phyloP scores from a whole-genome alignment of 2,888 invertebrate species.

The Archaeoteleia sp. region DNA sequence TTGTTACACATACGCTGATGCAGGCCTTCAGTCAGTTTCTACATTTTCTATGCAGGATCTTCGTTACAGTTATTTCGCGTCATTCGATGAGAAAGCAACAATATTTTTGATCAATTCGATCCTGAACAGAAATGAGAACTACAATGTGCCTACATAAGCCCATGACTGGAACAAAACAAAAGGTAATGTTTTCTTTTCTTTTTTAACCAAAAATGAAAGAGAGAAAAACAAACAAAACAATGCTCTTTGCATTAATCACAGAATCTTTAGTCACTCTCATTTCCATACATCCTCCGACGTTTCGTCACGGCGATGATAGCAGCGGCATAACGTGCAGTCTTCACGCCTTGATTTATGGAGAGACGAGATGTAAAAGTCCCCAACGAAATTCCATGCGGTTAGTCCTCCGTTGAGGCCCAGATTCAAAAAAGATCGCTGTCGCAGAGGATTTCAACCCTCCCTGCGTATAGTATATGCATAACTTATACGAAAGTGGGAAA shows the following conservation, averaged over 20 bases:
- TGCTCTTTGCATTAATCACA: slow-evolving; percentile 24
- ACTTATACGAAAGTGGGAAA: slow-evolving; percentile 16
- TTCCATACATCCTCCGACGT: slow-evolving; percentile 59
- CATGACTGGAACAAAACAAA: too few species aligned
- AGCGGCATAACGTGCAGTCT: slow-evolving; percentile 56
- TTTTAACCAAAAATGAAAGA: too few species aligned
- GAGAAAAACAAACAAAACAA: slow-evolving; percentile 12
- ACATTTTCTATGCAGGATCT: too few species aligned
- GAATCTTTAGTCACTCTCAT: slow-evolving; percentile 52
- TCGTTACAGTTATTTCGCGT: too few species aligned
- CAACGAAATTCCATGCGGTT: slow-evolving; percentile 68
- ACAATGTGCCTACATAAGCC: too few species aligned
- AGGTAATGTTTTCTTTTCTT: too few species aligned
- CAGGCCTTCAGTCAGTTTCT: slow-evolving; percentile 3
- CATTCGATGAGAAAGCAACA: too few species aligned
- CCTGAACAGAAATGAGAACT: too few species aligned
- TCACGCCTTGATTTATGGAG: slow-evolving; percentile 56
- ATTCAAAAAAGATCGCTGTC: slow-evolving; percentile 48
- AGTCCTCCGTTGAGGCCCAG: slow-evolving; percentile 60
- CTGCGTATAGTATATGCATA: slow-evolving; percentile 57
- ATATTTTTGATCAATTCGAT: too few species aligned
- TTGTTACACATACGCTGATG: slow-evolving; percentile 10
- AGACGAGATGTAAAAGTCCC: slow-evolving; percentile 57
- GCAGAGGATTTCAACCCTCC: slow-evolving; percentile 44
- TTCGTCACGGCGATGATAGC: slow-evolving; percentile 57